Conservation (phyloP, 1,140 invertebrate species). For the Plodia interpunctella region DNA sequence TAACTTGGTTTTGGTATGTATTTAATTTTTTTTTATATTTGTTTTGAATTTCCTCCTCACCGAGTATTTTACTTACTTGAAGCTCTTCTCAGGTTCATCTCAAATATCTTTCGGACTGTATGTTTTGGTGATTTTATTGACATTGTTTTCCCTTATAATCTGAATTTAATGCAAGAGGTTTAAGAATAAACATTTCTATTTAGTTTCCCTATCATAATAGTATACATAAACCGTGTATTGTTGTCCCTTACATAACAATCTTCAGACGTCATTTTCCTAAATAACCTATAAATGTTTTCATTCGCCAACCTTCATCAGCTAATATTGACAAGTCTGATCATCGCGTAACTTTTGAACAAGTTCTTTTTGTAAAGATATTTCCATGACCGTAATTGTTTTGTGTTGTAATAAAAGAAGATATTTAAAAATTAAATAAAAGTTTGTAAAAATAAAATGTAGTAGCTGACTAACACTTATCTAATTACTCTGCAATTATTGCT, state of each 20-base stretch:
- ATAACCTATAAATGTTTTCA: constrained; percentile 38
- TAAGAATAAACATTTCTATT: not conserved
- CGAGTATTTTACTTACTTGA: not conserved
- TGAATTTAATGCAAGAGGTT: not conserved
- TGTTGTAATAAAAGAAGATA: no score
- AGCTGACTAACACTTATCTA: no score
- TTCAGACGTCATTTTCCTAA: constrained; percentile 54
- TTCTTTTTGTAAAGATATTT: no score
- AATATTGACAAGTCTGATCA: no score
- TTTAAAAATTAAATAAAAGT: no score
- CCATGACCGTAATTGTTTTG: no score
- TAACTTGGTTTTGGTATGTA: constrained; percentile 65
- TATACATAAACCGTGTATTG: constrained; percentile 41
- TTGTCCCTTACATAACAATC: constrained; percentile 67
- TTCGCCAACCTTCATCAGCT: no score
- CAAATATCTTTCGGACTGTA: not conserved
- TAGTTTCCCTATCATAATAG: constrained; percentile 15
- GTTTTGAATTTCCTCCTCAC: not conserved
- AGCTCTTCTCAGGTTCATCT: not conserved
- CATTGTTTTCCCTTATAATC: not conserved
- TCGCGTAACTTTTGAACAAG: not conserved
- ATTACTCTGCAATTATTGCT: no score
- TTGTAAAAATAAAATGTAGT: no score
- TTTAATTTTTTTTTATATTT: not conserved
- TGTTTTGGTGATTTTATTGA: constrained; percentile 25